These are phyloP conservation scores for Antechinus flavipes DNA, from an alignment of 2,113 vertebrate genomes.

Conservation along the genomic window DNA sequence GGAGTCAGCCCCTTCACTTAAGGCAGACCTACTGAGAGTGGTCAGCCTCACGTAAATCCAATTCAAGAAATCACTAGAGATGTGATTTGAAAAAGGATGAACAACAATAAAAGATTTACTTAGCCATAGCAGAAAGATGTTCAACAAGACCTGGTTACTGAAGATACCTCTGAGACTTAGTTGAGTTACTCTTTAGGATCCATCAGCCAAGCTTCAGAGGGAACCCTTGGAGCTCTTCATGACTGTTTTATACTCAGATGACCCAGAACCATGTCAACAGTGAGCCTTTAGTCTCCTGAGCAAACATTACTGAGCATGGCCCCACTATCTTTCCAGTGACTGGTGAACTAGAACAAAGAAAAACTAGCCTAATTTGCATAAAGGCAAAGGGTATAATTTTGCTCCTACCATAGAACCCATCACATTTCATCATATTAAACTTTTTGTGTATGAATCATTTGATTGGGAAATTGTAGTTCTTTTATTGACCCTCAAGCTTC, in stretches of 20 bases:
- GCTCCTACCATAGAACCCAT: neutral
- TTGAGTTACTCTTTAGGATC: too few species aligned
- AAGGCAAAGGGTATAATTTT: neutral
- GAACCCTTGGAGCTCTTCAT: too few species aligned
- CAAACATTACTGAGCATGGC: neutral
- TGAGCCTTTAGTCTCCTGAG: neutral
- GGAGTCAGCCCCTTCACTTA: neutral
- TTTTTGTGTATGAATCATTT: neutral
- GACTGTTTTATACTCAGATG: too few species aligned
- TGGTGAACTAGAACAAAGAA: neutral
- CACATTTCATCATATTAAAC: neutral
- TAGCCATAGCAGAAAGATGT: too few species aligned
- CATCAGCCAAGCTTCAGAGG: too few species aligned
- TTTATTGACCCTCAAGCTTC: neutral
- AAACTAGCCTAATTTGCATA: neutral
- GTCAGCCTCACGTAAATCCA: too few species aligned
- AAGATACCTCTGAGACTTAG: too few species aligned
- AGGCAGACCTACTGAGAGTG: too few species aligned
- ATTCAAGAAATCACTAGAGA: neutral
- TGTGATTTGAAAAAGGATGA: neutral
- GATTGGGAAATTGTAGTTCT: neutral
- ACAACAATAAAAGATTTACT: too few species aligned
- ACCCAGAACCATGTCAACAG: neutral
- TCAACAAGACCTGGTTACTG: too few species aligned
- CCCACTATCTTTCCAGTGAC: neutral